Evolutionary conservation across 2,113 vertebrate genomes (phyloP).

Genomic region (Riparia riparia): DNA sequence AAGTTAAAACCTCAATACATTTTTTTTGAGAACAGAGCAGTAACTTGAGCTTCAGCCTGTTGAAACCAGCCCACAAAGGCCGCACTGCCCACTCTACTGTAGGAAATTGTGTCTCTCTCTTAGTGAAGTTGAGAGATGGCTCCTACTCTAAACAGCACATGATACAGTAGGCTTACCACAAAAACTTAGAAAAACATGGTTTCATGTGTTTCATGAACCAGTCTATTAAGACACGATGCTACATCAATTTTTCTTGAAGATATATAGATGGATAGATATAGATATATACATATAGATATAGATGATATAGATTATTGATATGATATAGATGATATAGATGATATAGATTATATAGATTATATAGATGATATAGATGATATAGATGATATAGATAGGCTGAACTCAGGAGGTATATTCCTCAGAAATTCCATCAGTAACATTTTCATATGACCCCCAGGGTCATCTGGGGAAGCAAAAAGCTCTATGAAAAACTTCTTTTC

Average conservation of each 20-base stretch:
- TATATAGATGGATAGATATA: neutral
- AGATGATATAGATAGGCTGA: neutral
- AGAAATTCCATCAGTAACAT: neutral
- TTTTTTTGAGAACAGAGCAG: neutral
- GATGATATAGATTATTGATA: no score
- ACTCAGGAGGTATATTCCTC: neutral
- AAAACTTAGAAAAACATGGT: neutral
- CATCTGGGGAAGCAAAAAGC: neutral
- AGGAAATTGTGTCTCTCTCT: neutral
- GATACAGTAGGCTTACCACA: neutral
- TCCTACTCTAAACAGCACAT: neutral
- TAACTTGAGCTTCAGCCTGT: neutral
- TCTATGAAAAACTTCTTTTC: neutral
- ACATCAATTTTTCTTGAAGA: neutral
- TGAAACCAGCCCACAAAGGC: neutral
- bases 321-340: no score
- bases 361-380: neutral
- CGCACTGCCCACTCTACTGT: rapidly evolving
- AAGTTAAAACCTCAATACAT: neutral
- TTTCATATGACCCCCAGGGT: neutral
- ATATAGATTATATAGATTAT: no score
- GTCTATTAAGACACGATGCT: neutral
- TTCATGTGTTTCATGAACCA: neutral
- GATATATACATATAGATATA: no score
- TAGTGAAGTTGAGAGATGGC: neutral